Evolutionary conservation across 2,113 vertebrate genomes (phyloP), one percentile per base, ranked within the genome.

Genomic region (Thymallus thymallus): DNA sequence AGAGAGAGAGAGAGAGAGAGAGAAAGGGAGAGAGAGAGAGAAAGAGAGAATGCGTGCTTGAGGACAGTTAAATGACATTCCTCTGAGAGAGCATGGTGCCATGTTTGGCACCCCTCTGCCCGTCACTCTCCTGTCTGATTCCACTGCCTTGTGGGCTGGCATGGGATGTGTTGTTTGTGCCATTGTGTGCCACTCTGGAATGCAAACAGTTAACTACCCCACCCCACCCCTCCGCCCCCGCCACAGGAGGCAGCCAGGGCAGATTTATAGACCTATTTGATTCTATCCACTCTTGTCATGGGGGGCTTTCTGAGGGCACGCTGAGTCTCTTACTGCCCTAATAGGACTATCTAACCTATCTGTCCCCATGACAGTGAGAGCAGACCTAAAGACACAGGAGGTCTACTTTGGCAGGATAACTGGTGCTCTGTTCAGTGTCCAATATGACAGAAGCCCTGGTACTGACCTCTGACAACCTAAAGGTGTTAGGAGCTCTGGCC

Each of bases 261-360:
- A 67, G 62, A 88, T 88, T 88, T 88, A 90, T 78, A 29, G 73
- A 76, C 71, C 76, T 83, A 51, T 82, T 84, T 80, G n/a, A 83
- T 84, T 0, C 66, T 74, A 73, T 60, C 56, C n/a, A 60, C 56
- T 10, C 80, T 3, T 68, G 76, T 74, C 18, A 51, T 78, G 5
- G n/a, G n/a, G 3, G 56, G n/a, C n/a, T 60, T 1, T 60, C n/a
- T 22, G 13, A 55, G 16, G 51, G 5, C 23, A 63, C 61, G 4
- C 61, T 13, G 22, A 63, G 61, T 23, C 61, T 29, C 10, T 63
- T 1, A 29, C 61, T 23, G 13, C 12, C 24, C 7, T 63, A 22
- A 23, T 5, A 18, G 16, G 16, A 16, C 26, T 65, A 16, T 24
- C 23, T 63, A 26, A n/a, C 18, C 16, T 14, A 30, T 65, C 56